These are phyloP conservation scores for Plecturocebus donacophilus DNA, from an alignment of 2,113 vertebrate genomes.

Conservation along the genomic window DNA sequence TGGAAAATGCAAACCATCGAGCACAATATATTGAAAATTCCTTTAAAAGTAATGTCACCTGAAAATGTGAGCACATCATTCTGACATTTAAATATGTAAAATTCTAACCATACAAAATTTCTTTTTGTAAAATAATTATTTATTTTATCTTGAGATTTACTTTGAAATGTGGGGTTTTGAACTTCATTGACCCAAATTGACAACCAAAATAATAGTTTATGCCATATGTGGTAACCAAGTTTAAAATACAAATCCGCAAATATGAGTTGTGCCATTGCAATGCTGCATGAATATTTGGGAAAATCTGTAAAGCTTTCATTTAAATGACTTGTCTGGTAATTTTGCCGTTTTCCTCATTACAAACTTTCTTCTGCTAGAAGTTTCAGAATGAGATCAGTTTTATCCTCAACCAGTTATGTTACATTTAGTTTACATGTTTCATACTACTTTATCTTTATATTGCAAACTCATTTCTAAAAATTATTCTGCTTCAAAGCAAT, in stretches of 20 bases:
- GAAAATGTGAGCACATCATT: background rate
- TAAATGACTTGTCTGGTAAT: background rate
- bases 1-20: background rate
- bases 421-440: background rate
- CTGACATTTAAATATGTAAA: slow-evolving; percentile 18
- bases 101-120: background rate
- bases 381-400: background rate
- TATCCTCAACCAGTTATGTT: background rate
- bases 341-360: background rate
- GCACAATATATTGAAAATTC: background rate
- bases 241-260: background rate
- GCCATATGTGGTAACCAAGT: background rate
- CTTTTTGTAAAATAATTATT: slow-evolving; percentile 17
- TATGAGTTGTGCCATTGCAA: background rate
- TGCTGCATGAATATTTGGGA: background rate
- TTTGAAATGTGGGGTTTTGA: background rate
- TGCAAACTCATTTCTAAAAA: slow-evolving; percentile 35
- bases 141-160: background rate
- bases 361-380: slow-evolving; percentile 10
- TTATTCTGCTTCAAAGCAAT: slow-evolving; percentile 69
- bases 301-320: background rate
- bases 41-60: background rate
- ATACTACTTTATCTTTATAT: background rate
- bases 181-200: background rate
- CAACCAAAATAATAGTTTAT: background rate